Evolutionary conservation across 2,797 vertebrate genomes (phyloP).

Genomic region (Coregonus ussuriensis): DNA sequence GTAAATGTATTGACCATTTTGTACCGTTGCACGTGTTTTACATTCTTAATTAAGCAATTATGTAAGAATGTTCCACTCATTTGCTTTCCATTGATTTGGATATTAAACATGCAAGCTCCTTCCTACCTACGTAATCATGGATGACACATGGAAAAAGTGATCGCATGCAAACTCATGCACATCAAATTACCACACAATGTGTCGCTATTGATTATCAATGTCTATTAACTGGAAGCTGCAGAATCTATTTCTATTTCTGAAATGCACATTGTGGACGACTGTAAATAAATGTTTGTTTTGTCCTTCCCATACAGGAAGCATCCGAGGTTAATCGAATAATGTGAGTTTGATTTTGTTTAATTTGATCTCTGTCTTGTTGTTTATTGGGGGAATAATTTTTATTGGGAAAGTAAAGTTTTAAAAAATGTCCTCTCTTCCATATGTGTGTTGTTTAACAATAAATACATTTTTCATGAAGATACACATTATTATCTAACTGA

Average conservation of each 20-base stretch:
- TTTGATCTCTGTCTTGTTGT: not conserved
- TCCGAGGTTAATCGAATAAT: conserved; percentile 59
- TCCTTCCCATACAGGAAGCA: conserved; percentile 62
- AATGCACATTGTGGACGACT: not conserved
- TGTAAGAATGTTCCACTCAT: conserved; percentile 56
- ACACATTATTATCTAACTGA: not conserved
- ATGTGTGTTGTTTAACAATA: not conserved
- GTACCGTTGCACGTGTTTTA: conserved; percentile 4
- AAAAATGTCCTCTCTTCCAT: not conserved
- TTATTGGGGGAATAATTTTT: not conserved
- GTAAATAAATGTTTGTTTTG: conserved; percentile 19
- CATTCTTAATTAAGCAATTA: conserved; percentile 45
- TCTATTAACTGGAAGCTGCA: not conserved
- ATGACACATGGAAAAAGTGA: conserved; percentile 25
- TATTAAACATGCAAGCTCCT: conserved; percentile 9
- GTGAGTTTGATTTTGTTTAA: conserved; percentile 61
- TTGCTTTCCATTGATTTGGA: conserved; percentile 54
- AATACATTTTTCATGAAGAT: not conserved
- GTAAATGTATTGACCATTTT: conserved; percentile 6
- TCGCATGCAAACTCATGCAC: conserved; percentile 19
- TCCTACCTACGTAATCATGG: conserved; percentile 1
- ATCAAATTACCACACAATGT: conserved; percentile 35
- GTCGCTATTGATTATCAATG: conserved; percentile 16
- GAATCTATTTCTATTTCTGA: conserved; percentile 14
- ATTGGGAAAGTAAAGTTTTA: not conserved